Conservation (phyloP, 2,113 vertebrate genomes). For the Microcebus griseorufus region DNA sequence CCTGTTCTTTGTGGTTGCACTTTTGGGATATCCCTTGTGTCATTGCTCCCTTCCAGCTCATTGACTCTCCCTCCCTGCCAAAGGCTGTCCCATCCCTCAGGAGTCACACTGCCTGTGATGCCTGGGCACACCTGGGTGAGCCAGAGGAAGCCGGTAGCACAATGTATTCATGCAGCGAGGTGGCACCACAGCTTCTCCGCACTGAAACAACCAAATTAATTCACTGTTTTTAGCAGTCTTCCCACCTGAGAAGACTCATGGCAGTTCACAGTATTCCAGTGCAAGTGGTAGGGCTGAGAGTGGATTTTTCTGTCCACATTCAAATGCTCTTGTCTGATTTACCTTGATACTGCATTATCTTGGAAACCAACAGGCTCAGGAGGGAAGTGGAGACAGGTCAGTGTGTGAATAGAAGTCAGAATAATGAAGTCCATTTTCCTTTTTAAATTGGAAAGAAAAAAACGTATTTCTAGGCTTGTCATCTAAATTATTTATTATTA, state of each 20-base stretch:
- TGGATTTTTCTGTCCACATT: background rate
- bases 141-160: conserved; percentile 51
- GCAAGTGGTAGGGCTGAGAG: background rate
- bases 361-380: background rate
- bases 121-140: background rate
- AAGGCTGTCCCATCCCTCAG: background rate
- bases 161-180: conserved; percentile 66
- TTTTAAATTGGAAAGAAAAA: background rate
- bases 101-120: background rate
- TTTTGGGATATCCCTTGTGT: background rate
- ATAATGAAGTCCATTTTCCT: background rate
- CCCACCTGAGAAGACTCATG: conserved; percentile 26
- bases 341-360: background rate
- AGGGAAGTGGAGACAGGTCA: background rate
- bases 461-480: background rate
- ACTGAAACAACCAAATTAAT: conserved; percentile 54
- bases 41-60: conserved; percentile 5
- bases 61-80: background rate
- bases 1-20: conserved; percentile 34
- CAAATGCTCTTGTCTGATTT: background rate
- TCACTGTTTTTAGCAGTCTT: conserved; percentile 33
- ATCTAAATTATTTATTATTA: background rate
- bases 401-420: background rate
- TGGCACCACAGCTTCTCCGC: conserved; percentile 25
- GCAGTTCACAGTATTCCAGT: conserved; percentile 10